phyloP scores from a whole-genome alignment of 2,888 invertebrate species.

The Epirrhoe alternata region DNA sequence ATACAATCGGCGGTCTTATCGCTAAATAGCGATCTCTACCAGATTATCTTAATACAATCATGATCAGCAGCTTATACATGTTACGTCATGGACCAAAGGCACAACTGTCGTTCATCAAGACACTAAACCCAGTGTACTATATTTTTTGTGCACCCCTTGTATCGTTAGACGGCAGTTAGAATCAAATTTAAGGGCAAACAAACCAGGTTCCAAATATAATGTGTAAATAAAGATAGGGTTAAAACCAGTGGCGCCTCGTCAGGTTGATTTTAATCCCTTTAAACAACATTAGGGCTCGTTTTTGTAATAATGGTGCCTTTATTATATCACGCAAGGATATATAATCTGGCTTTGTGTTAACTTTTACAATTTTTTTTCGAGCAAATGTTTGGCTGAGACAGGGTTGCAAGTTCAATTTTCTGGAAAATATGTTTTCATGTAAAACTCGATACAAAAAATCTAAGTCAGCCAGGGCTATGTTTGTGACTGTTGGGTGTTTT shows the following conservation, averaged over 20 bases:
- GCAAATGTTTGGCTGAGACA: too few species aligned
- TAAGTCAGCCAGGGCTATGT: too few species aligned
- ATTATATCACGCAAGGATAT: neutral
- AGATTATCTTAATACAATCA: too few species aligned
- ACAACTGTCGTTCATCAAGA: neutral
- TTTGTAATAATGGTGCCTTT: conserved; percentile 6
- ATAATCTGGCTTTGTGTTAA: neutral
- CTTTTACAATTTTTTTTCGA: neutral
- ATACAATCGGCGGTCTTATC: too few species aligned
- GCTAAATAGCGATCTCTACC: too few species aligned
- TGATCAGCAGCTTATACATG: too few species aligned
- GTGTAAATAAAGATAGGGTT: conserved; percentile 72
- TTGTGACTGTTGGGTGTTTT: too few species aligned
- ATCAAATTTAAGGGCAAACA: conserved; percentile 58
- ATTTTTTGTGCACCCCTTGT: conserved; percentile 52
- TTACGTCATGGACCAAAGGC: neutral
- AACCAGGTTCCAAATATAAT: conserved; percentile 59
- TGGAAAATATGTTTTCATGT: too few species aligned
- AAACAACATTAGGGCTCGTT: conserved; percentile 14
- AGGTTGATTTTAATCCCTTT: conserved; percentile 25
- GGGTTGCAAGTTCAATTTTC: too few species aligned
- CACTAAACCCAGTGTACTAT: conserved; percentile 25
- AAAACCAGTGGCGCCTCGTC: conserved; percentile 20
- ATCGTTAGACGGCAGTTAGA: conserved; percentile 57
- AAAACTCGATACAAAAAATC: too few species aligned